A percentile compares a stretch with the other conserved stretches of the same genome.
These are phyloP conservation scores for Allobates femoralis DNA, from an alignment of 2,797 vertebrate species.

Conservation along the genomic window DNA sequence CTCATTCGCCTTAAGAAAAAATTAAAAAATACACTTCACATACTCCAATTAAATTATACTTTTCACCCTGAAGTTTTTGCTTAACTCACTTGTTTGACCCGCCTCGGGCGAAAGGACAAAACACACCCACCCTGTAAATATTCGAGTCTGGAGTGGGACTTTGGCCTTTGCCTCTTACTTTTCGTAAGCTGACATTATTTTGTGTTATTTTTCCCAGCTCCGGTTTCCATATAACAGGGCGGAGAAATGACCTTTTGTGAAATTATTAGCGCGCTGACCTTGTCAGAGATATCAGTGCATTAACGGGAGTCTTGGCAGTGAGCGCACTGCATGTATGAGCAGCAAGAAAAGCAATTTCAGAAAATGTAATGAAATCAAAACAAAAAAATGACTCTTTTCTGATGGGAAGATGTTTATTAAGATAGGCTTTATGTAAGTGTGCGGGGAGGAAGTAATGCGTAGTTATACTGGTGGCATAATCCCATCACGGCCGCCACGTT, in stretches of 20 bases:
- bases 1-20: background rate
- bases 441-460: conserved; percentile 27
- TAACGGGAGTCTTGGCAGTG: conserved; percentile 63
- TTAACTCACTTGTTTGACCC: background rate
- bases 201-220: conserved; percentile 55
- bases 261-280: conserved; percentile 68
- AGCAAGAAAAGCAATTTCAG: conserved; percentile 73
- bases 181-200: conserved; percentile 67
- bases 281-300: conserved; percentile 68
- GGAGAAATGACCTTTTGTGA: conserved; percentile 65
- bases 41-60: background rate
- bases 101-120: background rate
- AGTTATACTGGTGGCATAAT: conserved; percentile 29
- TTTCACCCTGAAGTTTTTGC: background rate
- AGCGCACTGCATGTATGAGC: conserved; percentile 58
- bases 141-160: background rate
- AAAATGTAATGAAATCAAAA: conserved; percentile 73
- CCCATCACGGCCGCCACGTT: background rate
- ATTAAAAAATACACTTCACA: background rate
- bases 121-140: background rate
- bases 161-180: conserved; percentile 56
- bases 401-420: conserved; percentile 70
- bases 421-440: conserved; percentile 61
- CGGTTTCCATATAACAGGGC: conserved; percentile 41
- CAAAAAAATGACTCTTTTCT: conserved; percentile 67